These are phyloP conservation scores for Caracal caracal DNA, from an alignment of 2,113 vertebrate species.

Conservation along the genomic window DNA sequence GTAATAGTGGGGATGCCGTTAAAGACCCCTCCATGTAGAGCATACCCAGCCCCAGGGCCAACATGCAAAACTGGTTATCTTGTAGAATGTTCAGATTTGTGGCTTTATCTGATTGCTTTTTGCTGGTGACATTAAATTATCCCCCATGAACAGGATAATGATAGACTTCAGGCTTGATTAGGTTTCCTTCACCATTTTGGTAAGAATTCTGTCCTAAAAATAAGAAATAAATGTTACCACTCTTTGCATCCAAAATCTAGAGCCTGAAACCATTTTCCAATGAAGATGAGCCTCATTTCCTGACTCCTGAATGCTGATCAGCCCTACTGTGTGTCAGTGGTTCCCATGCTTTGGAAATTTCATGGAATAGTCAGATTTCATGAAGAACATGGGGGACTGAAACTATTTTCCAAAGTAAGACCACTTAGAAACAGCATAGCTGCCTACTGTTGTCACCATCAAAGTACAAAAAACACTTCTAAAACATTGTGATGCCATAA, in stretches of 20 bases:
- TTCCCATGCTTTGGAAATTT: not conserved
- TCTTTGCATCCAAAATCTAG: not conserved
- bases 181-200: not conserved
- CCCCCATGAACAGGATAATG: not conserved
- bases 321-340: not conserved
- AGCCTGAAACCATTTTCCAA: not conserved
- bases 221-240: not conserved
- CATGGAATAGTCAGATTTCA: not conserved
- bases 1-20: not conserved
- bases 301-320: not conserved
- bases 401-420: not conserved
- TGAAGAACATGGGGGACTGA: not conserved
- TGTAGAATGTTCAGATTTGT: not conserved
- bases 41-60: not conserved
- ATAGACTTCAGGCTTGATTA: not conserved
- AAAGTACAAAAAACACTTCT: no score
- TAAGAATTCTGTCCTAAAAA: not conserved
- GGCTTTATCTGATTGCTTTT: not conserved
- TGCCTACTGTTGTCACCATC: not conserved
- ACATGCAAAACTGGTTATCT: not conserved
- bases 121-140: not conserved
- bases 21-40: rapidly evolving
- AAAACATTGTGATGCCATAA: no score
- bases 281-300: not conserved
- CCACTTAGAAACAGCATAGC: not conserved